A percentile compares a stretch with the other conserved stretches of the same genome.
Evolutionary conservation across 2,888 invertebrate genomes (phyloP).

Genomic region (Drosophila fungiperda): DNA sequence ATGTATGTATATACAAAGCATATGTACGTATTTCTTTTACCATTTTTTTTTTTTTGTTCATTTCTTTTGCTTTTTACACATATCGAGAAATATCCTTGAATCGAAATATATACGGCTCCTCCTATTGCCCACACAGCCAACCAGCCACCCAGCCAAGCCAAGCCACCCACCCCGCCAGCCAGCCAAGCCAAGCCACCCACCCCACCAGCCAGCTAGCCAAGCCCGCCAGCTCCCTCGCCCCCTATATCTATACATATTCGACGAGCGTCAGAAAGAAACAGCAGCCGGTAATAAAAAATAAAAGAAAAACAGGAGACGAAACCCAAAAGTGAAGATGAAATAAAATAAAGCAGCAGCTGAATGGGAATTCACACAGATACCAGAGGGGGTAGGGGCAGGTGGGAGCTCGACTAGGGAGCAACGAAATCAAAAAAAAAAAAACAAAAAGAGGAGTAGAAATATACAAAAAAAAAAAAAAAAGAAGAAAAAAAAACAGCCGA

Average conservation of each 20-base stretch:
- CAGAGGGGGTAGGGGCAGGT: neutral
- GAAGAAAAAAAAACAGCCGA: conserved; percentile 28
- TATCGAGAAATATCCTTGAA: conserved; percentile 80
- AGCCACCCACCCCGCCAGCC: neutral
- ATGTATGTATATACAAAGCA: neutral
- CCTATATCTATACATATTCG: conserved; percentile 71
- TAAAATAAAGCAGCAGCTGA: conserved; percentile 75
- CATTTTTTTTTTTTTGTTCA: conserved; percentile 13
- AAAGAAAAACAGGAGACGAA: conserved; percentile 59
- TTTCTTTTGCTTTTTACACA: conserved; percentile 60
- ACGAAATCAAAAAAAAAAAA: conserved; percentile 27
- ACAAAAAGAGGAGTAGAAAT: conserved; percentile 2
- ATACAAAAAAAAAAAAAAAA: neutral
- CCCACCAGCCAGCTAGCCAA: neutral
- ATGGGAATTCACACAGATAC: conserved; percentile 46
- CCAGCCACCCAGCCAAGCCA: conserved; percentile 1
- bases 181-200: no score
- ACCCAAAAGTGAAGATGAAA: conserved; percentile 80
- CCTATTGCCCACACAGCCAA: conserved; percentile 33
- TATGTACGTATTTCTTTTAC: conserved; percentile 3
- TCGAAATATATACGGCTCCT: conserved; percentile 77
- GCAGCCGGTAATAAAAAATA: conserved; percentile 65
- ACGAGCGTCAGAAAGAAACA: conserved; percentile 66
- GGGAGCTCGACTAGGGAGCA: conserved; percentile 41
- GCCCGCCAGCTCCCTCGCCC: neutral